Evolutionary conservation across 1,140 invertebrate genomes (phyloP), one percentile per base, ranked within the genome.

Genomic region (Drosophila biarmipes): DNA sequence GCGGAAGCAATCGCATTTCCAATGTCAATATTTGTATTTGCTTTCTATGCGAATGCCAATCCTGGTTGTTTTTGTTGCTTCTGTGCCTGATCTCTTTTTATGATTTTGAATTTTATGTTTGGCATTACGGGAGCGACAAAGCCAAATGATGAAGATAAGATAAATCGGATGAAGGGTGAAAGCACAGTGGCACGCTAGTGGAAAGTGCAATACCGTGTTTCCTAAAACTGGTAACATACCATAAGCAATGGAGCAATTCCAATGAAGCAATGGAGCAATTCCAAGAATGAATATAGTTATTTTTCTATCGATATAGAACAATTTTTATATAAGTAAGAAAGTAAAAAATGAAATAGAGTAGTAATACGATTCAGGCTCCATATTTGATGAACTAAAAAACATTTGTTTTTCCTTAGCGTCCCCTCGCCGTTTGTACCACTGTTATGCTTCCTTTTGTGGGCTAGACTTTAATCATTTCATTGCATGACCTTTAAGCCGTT

Each of bases 1-100:
- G 58, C 53, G 45, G 43, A 61, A 58, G 78, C 81, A 86, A 86
- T 89, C 84, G 84, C 75, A 82, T 89, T 89, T 89, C 84, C 84
- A 89, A 82, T 89, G 82, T 63, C 78, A 87, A 87, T 87, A 89
- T 87, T 87, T 89, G 84, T 82, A 89, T 87, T 89, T 89, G 75
- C 84, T 87, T 87, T 89, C 82, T 86, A 86, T 86, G 82, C 64
- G 80, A 79, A 78, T 55, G 57, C 61, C 37, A 59, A 57, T 67
- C 68, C 74, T 80, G 74, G 69, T 21, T 29, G 71, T 85, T 85
- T 73, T 74, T 86, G 61, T 79, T 74, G 62, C 77, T 87, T 46
- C 62, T 17, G 24, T 43, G 42, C 34, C 14, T 51, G 49, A 45
- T 45, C 66, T 45, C 42, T 53, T 89, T 87, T 78, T 89, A 89